Base-by-base conservation (phyloP, 2,113 vertebrate species). In the Notothenia rossii region DNA sequence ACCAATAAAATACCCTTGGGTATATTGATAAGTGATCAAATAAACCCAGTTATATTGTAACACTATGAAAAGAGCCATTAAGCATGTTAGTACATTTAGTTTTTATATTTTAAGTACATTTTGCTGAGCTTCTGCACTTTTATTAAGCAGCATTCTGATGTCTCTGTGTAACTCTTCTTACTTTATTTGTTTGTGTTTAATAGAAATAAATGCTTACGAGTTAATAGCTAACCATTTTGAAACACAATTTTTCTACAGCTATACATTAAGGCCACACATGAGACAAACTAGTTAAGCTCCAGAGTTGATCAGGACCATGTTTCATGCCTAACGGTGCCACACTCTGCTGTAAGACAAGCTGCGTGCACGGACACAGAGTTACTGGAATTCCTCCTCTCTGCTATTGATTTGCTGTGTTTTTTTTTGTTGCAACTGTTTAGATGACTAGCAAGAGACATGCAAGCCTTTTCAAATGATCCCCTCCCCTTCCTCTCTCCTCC, bases 371-470 rank as follows among this genome's bases (percentile, higher is more conserved):
- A 77, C 25, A 17, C 76, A 50, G 60, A 74, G 67, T 93, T 91
- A 85, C 93, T 87, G 93, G 92, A 93, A 94, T 76, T 81, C 83
- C 85, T 86, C 68, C 74, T 75, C 75, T 88, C 74, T 68, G 10
- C 12, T 91, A 94, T 94, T 91, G 93, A 94, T 94, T 92, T 89
- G 72, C 49, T 9, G 64, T 36, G 17, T 61, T 40, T 40, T 40
- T 40, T 65, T 33, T 83, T 22, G 40, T 43, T 45, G 63, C 81
- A 86, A 86, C 85, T 79, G 88, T 92, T 88, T 77, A 73, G 79
- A 86, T 77, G 82, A 69, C 78, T 20, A 72, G 61, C 14, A 48
- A 83, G 82, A 91, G 89, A 87, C 81, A 87, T 51, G 60, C 79
- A 74, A 81, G 80, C 82, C 72, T 61, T 73, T 88, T 70, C 63